Percentiles rank a stretch among this genome's conserved stretches.
These are phyloP conservation scores for Heterotis niloticus DNA, from an alignment of 2,113 vertebrate species.

Conservation along the genomic window DNA sequence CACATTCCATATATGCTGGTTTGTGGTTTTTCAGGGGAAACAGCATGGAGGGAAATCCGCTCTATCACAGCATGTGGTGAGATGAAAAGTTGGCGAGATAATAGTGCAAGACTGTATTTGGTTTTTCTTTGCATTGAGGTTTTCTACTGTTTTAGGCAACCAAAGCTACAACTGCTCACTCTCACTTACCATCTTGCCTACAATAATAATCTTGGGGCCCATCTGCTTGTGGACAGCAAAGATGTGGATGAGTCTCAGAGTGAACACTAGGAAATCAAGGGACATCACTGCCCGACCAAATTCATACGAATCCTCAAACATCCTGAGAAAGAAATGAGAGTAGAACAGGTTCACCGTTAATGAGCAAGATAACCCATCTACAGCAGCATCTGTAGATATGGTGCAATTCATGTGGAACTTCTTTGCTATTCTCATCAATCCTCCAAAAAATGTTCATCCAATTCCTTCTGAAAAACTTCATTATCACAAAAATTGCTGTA, in stretches of 20 bases:
- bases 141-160: neutral
- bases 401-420: no score
- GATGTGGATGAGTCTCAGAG: slow-evolving; percentile 82
- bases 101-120: neutral
- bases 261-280: slow-evolving; percentile 83
- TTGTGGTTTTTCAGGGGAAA: no score
- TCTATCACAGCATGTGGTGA: no score
- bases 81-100: no score
- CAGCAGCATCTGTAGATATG: neutral
- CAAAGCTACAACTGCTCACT: neutral
- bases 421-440: no score
- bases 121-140: neutral
- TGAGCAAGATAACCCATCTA: neutral
- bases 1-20: no score
- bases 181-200: slow-evolving; percentile 80
- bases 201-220: slow-evolving; percentile 86
- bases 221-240: slow-evolving; percentile 83
- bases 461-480: no score
- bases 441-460: no score
- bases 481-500: no score
- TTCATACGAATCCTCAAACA: slow-evolving; percentile 59
- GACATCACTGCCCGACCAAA: slow-evolving; percentile 72
- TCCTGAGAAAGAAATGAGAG: slow-evolving; percentile 51
- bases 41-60: no score
- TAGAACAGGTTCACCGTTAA: neutral